A percentile compares a stretch with the other conserved stretches of the same genome.
Evolutionary conservation across 2,797 vertebrate species (phyloP).

Genomic region (Alca torda): DNA sequence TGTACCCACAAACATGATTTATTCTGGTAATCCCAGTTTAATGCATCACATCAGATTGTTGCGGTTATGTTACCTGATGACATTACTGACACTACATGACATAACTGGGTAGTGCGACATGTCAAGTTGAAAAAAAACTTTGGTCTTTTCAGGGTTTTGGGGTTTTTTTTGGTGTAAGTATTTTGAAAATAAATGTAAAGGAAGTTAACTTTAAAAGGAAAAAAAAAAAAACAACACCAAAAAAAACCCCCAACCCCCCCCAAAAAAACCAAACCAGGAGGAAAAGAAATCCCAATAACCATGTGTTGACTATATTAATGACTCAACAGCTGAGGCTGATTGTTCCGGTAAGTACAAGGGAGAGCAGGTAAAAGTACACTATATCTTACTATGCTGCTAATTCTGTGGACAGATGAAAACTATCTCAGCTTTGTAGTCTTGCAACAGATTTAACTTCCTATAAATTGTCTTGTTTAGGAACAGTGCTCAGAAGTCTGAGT

Average conservation of each 20-base stretch:
- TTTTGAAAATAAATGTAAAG: neutral
- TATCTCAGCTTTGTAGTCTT: slow-evolving; percentile 16
- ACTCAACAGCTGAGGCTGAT: neutral
- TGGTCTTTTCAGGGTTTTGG: neutral
- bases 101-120: slow-evolving; percentile 12
- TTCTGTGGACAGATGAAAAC: neutral
- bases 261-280: no score
- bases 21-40: slow-evolving; percentile 58
- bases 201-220: neutral
- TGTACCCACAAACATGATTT: slow-evolving; percentile 57
- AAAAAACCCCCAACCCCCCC: neutral
- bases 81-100: slow-evolving; percentile 23
- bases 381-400: slow-evolving; percentile 14
- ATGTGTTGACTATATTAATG: neutral
- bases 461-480: slow-evolving; percentile 36
- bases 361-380: neutral
- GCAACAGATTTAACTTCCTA: slow-evolving; percentile 8
- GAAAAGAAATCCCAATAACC: neutral
- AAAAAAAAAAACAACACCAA: no score
- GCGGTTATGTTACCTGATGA: slow-evolving; percentile 46
- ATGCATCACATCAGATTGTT: slow-evolving; percentile 50
- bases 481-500: neutral
- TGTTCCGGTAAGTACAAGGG: neutral
- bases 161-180: neutral
- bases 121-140: slow-evolving; percentile 3